Conservation (phyloP, 2,888 invertebrate species). For the Girardia tigrina region DNA sequence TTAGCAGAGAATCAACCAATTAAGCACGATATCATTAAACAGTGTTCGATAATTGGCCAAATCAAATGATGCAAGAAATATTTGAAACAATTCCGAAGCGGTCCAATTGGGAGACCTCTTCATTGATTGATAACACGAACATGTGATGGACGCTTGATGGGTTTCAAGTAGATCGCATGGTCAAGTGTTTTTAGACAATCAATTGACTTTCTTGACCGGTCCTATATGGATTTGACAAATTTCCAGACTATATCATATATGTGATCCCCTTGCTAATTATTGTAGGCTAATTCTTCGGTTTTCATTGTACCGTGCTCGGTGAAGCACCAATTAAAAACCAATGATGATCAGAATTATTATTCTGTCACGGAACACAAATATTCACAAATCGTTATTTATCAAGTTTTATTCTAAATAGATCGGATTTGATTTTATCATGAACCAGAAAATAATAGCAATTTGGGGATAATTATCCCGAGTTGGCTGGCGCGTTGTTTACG, state of each 20-base stretch:
- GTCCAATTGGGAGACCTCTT: conserved; percentile 23
- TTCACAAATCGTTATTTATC: not conserved
- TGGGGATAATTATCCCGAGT: not conserved
- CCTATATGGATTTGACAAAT: not conserved
- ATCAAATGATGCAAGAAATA: not conserved
- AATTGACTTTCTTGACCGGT: not conserved
- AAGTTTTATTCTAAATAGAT: not conserved
- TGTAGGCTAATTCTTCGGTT: not conserved
- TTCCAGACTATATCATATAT: not conserved
- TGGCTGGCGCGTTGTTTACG: conserved; percentile 5
- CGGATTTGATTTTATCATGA: not conserved
- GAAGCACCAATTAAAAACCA: conserved; percentile 2
- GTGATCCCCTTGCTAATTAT: not conserved
- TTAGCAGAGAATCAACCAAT: not conserved
- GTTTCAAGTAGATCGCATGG: not conserved
- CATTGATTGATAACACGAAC: conserved; percentile 19
- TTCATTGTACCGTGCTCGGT: not conserved
- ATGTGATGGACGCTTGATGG: conserved; percentile 5
- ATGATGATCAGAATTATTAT: not conserved
- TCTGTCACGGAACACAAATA: not conserved
- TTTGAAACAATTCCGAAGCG: not conserved
- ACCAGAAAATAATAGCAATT: not conserved
- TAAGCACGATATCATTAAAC: not conserved
- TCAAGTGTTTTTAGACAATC: not conserved
- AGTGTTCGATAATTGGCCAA: not conserved